These are phyloP conservation scores for Polyodon spathula DNA, from an alignment of 2,113 vertebrate genomes.

Conservation along the genomic window DNA sequence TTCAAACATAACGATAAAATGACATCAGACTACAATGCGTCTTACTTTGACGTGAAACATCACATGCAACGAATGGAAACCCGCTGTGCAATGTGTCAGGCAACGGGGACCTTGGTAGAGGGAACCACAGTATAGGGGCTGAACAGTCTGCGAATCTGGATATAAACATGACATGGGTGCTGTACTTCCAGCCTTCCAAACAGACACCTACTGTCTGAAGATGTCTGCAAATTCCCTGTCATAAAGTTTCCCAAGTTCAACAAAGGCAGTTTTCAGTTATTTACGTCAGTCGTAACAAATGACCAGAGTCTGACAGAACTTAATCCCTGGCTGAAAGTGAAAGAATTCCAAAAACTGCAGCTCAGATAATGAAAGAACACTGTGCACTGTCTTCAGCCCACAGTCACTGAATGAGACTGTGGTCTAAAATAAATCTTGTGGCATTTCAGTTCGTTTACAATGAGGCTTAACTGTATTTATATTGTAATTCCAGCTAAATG, in stretches of 20 bases:
- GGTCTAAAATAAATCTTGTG: not conserved
- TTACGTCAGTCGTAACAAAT: constrained; percentile 14
- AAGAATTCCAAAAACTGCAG: not conserved
- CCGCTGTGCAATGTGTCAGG: too few species aligned
- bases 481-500: too few species aligned
- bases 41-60: not conserved
- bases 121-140: too few species aligned
- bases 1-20: too few species aligned
- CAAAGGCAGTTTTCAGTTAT: constrained; percentile 11
- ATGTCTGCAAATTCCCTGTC: constrained; percentile 9
- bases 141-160: too few species aligned
- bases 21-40: not conserved
- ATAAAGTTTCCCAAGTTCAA: constrained; percentile 18
- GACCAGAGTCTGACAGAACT: constrained; percentile 16
- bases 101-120: too few species aligned
- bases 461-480: not conserved
- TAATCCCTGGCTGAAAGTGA: constrained; percentile 5
- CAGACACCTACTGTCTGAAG: not conserved
- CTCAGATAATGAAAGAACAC: not conserved
- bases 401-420: not conserved
- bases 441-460: not conserved
- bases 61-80: too few species aligned
- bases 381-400: not conserved
- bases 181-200: not conserved
- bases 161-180: not conserved